Evolutionary conservation across 2,113 vertebrate species (phyloP), one percentile per base, ranked within the genome.

Genomic region (Cygnus buccinator): DNA sequence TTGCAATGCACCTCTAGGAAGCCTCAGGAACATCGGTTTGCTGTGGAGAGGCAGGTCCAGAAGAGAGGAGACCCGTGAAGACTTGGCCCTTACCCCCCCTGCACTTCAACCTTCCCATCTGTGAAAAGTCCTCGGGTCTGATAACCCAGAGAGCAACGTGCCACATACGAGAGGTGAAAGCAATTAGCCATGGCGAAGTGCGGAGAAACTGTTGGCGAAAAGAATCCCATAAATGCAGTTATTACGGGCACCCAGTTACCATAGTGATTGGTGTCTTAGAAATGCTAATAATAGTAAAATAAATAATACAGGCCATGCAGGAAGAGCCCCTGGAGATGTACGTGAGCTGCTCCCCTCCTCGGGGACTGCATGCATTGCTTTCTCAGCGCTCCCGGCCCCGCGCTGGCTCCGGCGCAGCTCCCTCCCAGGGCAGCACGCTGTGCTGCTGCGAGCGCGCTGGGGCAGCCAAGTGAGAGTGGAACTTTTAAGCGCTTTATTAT

Each of bases 241-340:
- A 96, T 96, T 96, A 94, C 0, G n/a, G 89, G 94, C 67, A 73
- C 71, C 44, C 89, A 91, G 96, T 96, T 96, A 95, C 96, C 96
- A 96, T 95, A 94, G 96, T 3, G 77, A 97, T 59, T 89, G 92
- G 89, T 87, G 74, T 9, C 95, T 96, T 94, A 96, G 93, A 96
- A 96, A 96, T 96, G 92, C 89, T 97, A 96, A 96, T 96, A 96
- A 97, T 94, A 95, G 94, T 94, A 92, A 95, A 96, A 96, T 96
- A 96, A 97, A 97, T 94, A 95, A 95, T 54, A 96, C 73, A 70
- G 91, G 92, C 73, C 91, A 73, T 91, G 95, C 95, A 95, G 95
- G 91, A 95, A 95, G 95, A 95, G 84, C 94, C 94, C 94, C 94
- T 78, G 26, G 94, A 96, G 94, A 94, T 77, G 87, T 37, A 44